Evolutionary conservation across 2,888 invertebrate genomes (phyloP), one percentile per base, ranked within the genome.

Genomic region (Drosophila prostipennis): DNA sequence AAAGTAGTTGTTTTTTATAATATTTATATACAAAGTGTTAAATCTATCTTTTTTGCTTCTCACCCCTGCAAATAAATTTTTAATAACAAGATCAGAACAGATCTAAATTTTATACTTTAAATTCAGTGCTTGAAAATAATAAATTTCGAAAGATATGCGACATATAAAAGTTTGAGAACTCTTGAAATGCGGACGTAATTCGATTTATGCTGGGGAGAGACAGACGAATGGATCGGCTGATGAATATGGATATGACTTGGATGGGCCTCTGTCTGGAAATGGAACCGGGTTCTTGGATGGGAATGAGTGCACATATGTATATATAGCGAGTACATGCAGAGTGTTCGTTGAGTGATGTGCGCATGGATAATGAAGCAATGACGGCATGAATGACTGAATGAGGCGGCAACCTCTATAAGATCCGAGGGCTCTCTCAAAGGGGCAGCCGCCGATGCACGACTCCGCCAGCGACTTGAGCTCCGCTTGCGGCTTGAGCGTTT

Each of bases 321-420:
- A 13, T 43, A 23, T 26, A 42, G 10, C 16, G 34, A 61, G 52
- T 32, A 32, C 48, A 63, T 64, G 72, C 71, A 69, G 72, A 67
- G 70, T 73, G 82, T 70, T 64, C 71, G 83, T 63, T 81, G 81
- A 81, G 81, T 81, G 81, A 81, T 80, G 80, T 73, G 79, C 81
- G 79, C 78, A 78, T 83, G 83, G 81, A 83, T 82, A 83, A 82
- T 83, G 78, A 76, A 78, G 80, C 77, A 79, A 72, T 79, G 79
- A 78, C 58, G 75, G 64, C 79, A 68, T 71, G 75, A 73, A 61
- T 54, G 51, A 55, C 72, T 58, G 76, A 71, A 76, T 77, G 79
- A 68, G 78, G 76, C 69, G 69, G 77, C 75, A 64, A 63, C 65
- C 61, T 67, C 56, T 77, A 26, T 74, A 70, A 48, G 51, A 51